Evolutionary conservation across 2,797 vertebrate species (phyloP).

Genomic region (Myotis myotis): DNA sequence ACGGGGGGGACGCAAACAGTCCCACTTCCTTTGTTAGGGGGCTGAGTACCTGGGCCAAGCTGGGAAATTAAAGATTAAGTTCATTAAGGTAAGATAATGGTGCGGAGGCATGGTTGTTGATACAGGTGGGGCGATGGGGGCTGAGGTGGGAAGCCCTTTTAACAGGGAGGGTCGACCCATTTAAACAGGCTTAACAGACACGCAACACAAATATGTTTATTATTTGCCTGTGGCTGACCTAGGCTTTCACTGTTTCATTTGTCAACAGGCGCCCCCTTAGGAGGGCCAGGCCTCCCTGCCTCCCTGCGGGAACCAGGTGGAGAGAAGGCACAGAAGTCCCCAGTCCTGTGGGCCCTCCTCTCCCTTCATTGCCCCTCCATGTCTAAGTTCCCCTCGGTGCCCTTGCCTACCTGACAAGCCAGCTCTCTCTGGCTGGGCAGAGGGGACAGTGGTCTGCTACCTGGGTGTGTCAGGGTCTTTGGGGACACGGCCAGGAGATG

Average conservation of each 20-base stretch:
- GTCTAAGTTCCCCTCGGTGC: neutral
- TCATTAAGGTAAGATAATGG: conserved; percentile 92
- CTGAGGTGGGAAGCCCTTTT: conserved; percentile 70
- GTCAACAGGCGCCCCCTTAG: conserved; percentile 41
- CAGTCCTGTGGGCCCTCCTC: neutral
- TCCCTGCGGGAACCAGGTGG: conserved; percentile 12
- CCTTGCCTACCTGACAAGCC: neutral
- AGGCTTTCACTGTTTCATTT: conserved; percentile 51
- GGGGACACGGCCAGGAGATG: neutral
- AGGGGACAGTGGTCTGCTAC: neutral
- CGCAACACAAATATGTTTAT: conserved; percentile 47
- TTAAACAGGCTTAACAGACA: conserved; percentile 43
- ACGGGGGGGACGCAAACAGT: conserved; percentile 83
- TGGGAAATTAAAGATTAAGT: conserved; percentile 93
- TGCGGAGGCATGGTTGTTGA: conserved; percentile 85
- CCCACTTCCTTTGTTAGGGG: conserved; percentile 88
- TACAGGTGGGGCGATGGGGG: conserved; percentile 84
- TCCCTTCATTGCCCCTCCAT: neutral
- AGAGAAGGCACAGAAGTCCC: conserved; percentile 11
- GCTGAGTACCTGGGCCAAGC: conserved; percentile 89
- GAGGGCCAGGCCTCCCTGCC: neutral
- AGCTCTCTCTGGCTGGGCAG: neutral
- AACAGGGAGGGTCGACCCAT: conserved; percentile 51
- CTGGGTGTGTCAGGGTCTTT: neutral
- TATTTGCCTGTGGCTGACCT: conserved; percentile 71